Percentiles rank a stretch among this genome's conserved stretches.
Conservation (phyloP, 2,888 invertebrate genomes). For the Synanthedon tipuliformis region DNA sequence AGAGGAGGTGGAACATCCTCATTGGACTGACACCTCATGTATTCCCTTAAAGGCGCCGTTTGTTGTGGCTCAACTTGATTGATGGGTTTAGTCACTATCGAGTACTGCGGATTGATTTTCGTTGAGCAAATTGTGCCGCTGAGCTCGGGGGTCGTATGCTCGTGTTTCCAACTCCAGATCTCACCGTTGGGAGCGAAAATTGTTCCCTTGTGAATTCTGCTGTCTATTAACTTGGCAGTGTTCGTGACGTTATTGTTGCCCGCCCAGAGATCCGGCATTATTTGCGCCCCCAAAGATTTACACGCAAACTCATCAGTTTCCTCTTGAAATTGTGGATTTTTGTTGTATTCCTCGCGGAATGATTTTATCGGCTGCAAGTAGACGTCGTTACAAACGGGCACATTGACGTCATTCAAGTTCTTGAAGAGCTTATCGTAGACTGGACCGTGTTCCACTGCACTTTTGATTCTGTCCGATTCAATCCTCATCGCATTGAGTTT, state of each 20-base stretch:
- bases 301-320: conserved; percentile 65
- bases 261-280: conserved; percentile 55
- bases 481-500: conserved; percentile 65
- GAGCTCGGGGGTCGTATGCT: conserved; percentile 57
- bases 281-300: conserved; percentile 54
- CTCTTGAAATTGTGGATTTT: conserved; percentile 65
- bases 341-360: conserved; percentile 66
- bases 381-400: conserved; percentile 63
- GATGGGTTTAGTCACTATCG: conserved; percentile 50
- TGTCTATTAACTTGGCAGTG: conserved; percentile 48
- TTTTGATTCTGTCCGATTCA: conserved; percentile 69
- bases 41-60: conserved; percentile 53
- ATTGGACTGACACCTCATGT: conserved; percentile 45
- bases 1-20: conserved; percentile 50
- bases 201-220: conserved; percentile 58
- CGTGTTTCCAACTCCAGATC: conserved; percentile 67
- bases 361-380: conserved; percentile 67
- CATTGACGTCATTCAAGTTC: conserved; percentile 62
- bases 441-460: conserved; percentile 70
- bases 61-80: conserved; percentile 59
- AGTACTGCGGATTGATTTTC: conserved; percentile 60
- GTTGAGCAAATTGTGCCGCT: conserved; percentile 59
- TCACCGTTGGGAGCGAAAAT: conserved; percentile 66
- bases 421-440: conserved; percentile 71
- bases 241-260: conserved; percentile 55